These are phyloP conservation scores for Drosophila nigrodunni DNA, from an alignment of 1,140 invertebrate species.

Conservation along the genomic window DNA sequence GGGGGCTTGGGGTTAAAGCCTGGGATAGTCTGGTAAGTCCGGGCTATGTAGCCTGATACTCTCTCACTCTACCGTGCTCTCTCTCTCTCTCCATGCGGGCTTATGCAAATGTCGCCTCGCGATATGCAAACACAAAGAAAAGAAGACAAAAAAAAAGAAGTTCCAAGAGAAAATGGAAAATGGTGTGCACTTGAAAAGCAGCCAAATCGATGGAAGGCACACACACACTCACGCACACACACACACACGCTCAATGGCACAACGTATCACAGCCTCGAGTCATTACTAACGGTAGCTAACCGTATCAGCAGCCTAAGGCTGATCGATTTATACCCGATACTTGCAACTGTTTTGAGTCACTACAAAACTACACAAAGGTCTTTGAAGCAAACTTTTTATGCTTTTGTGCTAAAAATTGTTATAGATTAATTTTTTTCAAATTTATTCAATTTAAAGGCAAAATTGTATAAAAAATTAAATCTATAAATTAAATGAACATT, in stretches of 20 bases:
- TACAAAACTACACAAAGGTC: background rate
- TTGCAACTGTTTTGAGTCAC: background rate
- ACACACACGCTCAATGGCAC: background rate
- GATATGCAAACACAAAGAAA: conserved; percentile 48
- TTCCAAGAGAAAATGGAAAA: conserved; percentile 3
- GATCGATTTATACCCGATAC: conserved; percentile 25
- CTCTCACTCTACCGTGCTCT: background rate
- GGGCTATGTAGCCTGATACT: background rate
- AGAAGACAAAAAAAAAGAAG: conserved; percentile 8
- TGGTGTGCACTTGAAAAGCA: conserved; percentile 51
- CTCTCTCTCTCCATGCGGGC: conserved; percentile 36
- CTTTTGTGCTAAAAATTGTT: too few relatives aligned
- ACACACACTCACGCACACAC: too few relatives aligned
- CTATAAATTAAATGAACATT: too few relatives aligned
- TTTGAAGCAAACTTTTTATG: too few relatives aligned
- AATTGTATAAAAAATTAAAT: too few relatives aligned
- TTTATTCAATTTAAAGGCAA: too few relatives aligned
- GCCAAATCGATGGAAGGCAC: conserved; percentile 44
- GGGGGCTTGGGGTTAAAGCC: background rate
- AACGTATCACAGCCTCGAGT: background rate
- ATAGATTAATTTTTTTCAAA: too few relatives aligned
- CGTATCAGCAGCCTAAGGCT: conserved; percentile 9
- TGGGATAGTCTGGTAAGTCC: background rate
- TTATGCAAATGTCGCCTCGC: conserved; percentile 53
- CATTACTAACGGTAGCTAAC: background rate